These are phyloP conservation scores for Cavia porcellus DNA, from an alignment of 2,113 vertebrate species.

Conservation along the genomic window DNA sequence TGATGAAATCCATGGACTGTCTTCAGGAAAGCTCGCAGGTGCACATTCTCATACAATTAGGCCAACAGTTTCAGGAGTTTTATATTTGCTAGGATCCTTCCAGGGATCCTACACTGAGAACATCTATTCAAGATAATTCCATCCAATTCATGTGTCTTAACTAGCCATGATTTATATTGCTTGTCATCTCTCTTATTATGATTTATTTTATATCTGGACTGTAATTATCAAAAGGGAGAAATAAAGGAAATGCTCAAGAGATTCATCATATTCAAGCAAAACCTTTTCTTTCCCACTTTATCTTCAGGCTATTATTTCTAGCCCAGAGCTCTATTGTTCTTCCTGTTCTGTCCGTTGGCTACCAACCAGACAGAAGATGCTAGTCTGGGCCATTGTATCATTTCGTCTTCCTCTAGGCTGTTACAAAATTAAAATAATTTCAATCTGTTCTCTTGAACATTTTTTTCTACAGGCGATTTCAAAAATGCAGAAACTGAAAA, in stretches of 20 bases:
- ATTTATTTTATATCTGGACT: conserved; percentile 79
- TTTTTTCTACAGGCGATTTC: conserved; percentile 71
- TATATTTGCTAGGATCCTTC: conserved; percentile 4
- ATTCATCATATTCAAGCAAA: conserved; percentile 70
- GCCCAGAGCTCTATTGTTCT: conserved; percentile 66
- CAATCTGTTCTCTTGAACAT: conserved; percentile 59
- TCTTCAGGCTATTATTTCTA: conserved; percentile 76
- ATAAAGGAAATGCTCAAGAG: conserved; percentile 75
- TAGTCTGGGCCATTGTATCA: conserved; percentile 59
- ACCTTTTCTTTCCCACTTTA: conserved; percentile 9
- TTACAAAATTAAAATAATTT: conserved; percentile 74
- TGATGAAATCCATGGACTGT: neutral
- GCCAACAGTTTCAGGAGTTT: neutral
- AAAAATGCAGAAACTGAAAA: conserved; percentile 71
- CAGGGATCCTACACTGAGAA: conserved; percentile 44
- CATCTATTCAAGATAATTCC: conserved; percentile 56
- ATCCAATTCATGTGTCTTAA: conserved; percentile 59
- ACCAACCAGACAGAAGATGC: conserved; percentile 48
- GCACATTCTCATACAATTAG: neutral
- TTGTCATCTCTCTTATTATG: conserved; percentile 63
- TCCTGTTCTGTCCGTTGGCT: conserved; percentile 5
- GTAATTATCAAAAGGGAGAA: conserved; percentile 71
- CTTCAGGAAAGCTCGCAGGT: conserved; percentile 34
- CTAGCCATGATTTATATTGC: conserved; percentile 73
- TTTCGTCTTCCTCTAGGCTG: conserved; percentile 58